Evolutionary conservation across 2,113 vertebrate species (phyloP).

Genomic region (Halichoerus grypus): DNA sequence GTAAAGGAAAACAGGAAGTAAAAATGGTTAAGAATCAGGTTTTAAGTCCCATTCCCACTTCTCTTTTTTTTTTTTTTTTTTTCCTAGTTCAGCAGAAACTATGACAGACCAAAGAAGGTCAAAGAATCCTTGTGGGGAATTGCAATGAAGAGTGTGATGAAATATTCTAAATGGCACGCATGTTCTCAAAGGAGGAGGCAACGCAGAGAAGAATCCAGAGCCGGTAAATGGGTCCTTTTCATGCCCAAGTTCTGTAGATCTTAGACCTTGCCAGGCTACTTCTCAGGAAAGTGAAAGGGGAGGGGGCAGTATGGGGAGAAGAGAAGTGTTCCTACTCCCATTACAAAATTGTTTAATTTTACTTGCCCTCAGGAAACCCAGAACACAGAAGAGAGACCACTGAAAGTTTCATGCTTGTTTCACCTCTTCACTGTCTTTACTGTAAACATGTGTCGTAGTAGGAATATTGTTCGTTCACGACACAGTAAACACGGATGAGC

Average conservation of each 20-base stretch:
- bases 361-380: constrained; percentile 51
- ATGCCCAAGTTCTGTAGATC: constrained; percentile 51
- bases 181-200: background rate
- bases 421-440: background rate
- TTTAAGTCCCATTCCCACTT: background rate
- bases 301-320: background rate
- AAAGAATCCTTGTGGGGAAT: accelerated
- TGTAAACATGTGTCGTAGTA: background rate
- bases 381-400: background rate
- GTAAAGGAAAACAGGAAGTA: background rate
- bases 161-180: background rate
- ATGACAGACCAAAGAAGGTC: background rate
- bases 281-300: constrained; percentile 68
- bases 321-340: background rate
- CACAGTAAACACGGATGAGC: background rate
- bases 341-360: constrained; percentile 56
- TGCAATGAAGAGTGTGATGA: background rate
- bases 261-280: constrained; percentile 69
- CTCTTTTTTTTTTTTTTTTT: background rate
- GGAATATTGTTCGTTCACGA: background rate
- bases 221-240: constrained; percentile 62
- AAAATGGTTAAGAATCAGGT: background rate
- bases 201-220: accelerated
- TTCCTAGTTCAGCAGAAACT: background rate
- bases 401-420: background rate